These are phyloP conservation scores for Therioaphis trifolii DNA, from an alignment of 2,888 invertebrate species.

Conservation along the genomic window DNA sequence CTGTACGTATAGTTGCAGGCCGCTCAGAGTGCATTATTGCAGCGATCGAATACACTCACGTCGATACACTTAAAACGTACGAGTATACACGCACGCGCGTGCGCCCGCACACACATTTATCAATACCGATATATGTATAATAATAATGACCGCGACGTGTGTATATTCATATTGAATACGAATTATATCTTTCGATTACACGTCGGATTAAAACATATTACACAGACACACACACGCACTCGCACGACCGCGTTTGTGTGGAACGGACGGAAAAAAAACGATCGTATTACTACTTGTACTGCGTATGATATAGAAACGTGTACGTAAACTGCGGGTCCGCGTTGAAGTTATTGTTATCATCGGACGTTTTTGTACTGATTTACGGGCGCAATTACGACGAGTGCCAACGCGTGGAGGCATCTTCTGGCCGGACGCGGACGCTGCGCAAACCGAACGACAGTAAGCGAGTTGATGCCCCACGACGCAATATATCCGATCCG, in stretches of 20 bases:
- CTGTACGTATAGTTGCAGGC: neutral
- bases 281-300: neutral
- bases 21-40: neutral
- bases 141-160: neutral
- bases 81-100: neutral
- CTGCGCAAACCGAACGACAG: neutral
- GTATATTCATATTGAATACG: neutral
- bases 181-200: neutral
- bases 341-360: neutral
- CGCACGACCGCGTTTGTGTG: neutral
- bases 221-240: neutral
- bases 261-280: too few relatives aligned
- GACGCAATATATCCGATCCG: too few relatives aligned
- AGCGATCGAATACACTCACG: neutral
- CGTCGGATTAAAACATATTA: neutral
- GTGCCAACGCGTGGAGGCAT: neutral
- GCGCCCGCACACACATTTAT: too few relatives aligned
- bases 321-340: too few relatives aligned
- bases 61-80: neutral
- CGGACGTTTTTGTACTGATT: neutral
- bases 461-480: too few relatives aligned
- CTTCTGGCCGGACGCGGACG: neutral
- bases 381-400: conserved; percentile 1
- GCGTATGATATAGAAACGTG: neutral
- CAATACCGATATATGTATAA: neutral